A percentile compares a stretch with the other conserved stretches of the same genome.
Conservation (phyloP, 2,113 vertebrate genomes). For the Colius striatus region DNA sequence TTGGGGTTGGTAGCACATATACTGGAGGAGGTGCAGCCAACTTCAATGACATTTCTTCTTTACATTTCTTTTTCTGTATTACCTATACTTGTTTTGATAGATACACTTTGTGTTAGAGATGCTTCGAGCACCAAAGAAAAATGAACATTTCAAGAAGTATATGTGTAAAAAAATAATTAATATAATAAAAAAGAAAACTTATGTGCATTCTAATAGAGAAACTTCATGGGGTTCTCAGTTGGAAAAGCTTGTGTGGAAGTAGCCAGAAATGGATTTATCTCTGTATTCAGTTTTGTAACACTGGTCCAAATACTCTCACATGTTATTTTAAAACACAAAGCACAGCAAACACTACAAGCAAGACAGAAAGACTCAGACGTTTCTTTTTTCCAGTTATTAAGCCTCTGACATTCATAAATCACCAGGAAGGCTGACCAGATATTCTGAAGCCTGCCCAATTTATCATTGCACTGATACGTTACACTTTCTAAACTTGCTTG, state of each 20-base stretch:
- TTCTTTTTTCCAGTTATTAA: not conserved
- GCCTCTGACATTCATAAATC: constrained; percentile 47
- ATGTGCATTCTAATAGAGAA: not conserved
- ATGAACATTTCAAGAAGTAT: not conserved
- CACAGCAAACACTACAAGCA: not conserved
- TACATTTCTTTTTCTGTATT: not conserved
- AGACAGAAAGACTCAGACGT: not conserved
- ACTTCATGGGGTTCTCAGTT: not conserved
- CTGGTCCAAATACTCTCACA: not conserved
- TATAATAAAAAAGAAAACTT: not conserved
- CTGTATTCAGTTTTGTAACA: not conserved
- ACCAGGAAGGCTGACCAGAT: constrained; percentile 13
- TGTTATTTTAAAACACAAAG: constrained; percentile 14
- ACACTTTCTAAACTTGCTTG: constrained; percentile 14
- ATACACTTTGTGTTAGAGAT: not conserved
- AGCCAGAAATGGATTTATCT: not conserved
- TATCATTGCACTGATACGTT: not conserved
- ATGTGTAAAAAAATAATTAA: not conserved
- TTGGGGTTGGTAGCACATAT: not conserved
- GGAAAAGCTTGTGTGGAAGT: not conserved
- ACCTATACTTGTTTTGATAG: not conserved
- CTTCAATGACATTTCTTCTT: not conserved
- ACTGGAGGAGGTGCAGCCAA: not conserved
- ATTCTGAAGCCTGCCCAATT: not conserved
- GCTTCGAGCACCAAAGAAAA: not conserved